Conservation (phyloP, 2,113 vertebrate species). For the Silurus asotus region DNA sequence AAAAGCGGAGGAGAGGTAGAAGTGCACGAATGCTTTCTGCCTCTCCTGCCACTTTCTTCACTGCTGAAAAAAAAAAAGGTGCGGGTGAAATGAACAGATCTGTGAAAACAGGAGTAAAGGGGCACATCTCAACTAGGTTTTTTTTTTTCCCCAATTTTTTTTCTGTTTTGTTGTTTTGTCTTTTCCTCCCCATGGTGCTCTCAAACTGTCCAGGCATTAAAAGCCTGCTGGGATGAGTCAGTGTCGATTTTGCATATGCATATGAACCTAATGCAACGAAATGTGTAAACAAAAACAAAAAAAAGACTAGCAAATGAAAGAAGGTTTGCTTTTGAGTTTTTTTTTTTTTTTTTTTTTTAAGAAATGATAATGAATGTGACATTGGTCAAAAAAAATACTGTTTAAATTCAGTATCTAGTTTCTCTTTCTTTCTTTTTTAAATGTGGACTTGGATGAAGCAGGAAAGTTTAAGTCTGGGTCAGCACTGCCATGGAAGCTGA, state of each 20-base stretch:
- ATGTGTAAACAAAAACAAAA: not conserved
- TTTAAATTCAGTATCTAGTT: slow-evolving; percentile 27
- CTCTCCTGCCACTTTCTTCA: slow-evolving; percentile 9
- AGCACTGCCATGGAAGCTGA: slow-evolving; percentile 22
- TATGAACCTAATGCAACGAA: slow-evolving; percentile 14
- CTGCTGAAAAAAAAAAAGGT: not conserved
- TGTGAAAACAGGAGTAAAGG: slow-evolving; percentile 21
- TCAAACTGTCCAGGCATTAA: slow-evolving; percentile 36
- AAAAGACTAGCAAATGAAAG: slow-evolving; percentile 3
- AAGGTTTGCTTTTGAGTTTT: not conserved
- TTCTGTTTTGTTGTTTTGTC: slow-evolving; percentile 9
- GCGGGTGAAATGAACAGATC: slow-evolving; percentile 12
- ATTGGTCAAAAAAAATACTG: slow-evolving; percentile 25
- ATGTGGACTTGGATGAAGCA: slow-evolving; percentile 1
- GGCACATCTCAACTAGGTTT: slow-evolving; percentile 24
- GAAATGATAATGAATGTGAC: slow-evolving; percentile 20
- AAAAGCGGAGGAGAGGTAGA: slow-evolving; percentile 22
- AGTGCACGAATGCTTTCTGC: not conserved
- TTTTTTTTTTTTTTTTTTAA: slow-evolving; percentile 17
- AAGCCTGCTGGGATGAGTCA: slow-evolving; percentile 9
- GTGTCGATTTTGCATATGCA: slow-evolving; percentile 30
- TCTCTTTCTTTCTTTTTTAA: slow-evolving; percentile 2
- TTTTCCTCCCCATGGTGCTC: slow-evolving; percentile 39
- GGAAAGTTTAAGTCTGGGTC: slow-evolving; percentile 3
- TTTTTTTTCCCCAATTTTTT: not conserved